Percentiles rank a stretch among this genome's conserved stretches.
Conservation (phyloP, 1,140 invertebrate species). For the Temnothorax curvispinosus region DNA sequence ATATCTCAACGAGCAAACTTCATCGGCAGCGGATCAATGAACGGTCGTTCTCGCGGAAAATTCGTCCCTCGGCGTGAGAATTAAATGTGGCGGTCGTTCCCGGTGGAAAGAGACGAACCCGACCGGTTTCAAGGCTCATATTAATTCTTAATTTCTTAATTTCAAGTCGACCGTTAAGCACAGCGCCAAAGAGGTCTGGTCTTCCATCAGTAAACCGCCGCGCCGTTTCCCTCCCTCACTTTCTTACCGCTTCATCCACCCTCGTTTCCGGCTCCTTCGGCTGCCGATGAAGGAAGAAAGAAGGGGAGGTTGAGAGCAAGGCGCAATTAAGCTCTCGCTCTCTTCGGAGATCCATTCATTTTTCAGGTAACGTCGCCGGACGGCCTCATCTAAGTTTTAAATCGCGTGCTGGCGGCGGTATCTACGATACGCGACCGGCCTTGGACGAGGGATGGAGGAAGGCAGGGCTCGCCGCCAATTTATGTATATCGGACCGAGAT, state of each 20-base stretch:
- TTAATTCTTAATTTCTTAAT: constrained; percentile 85
- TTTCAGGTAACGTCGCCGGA: constrained; percentile 81
- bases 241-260: constrained; percentile 42
- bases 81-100: constrained; percentile 31
- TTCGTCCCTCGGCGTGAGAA: constrained; percentile 27
- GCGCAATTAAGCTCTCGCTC: constrained; percentile 81
- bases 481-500: constrained; percentile 68
- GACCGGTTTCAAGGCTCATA: constrained; percentile 57
- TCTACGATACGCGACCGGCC: constrained; percentile 65
- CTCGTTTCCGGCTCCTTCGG: constrained; percentile 68
- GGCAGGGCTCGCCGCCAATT: constrained; percentile 25
- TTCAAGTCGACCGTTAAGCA: constrained; percentile 79
- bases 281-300: constrained; percentile 74
- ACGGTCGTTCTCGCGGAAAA: constrained; percentile 33
- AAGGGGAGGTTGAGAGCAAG: constrained; percentile 78
- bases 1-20: constrained; percentile 50
- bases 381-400: constrained; percentile 80
- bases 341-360: constrained; percentile 81
- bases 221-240: constrained; percentile 38
- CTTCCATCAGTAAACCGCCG: constrained; percentile 33
- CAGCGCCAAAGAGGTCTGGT: constrained; percentile 72
- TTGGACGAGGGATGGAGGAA: constrained; percentile 33
- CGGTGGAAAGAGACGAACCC: background rate
- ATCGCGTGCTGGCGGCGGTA: constrained; percentile 74
- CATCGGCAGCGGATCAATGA: constrained; percentile 32